Evolutionary conservation across 2,888 invertebrate genomes (phyloP), one percentile per base, ranked within the genome.

Genomic region (Eupithecia centaureata): DNA sequence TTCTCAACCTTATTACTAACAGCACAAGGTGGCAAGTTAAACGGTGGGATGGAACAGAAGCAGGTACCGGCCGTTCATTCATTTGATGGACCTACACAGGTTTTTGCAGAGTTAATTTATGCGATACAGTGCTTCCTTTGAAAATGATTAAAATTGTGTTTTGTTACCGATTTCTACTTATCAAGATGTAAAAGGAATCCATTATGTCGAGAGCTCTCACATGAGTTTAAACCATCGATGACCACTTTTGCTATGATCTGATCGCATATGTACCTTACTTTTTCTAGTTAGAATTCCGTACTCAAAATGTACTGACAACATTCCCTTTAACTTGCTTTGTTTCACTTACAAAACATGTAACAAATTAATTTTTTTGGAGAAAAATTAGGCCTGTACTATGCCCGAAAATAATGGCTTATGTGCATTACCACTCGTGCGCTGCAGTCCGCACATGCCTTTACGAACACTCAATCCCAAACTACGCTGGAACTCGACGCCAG

Each of bases 1-100:
- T 59, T 52, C 54, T 68, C 57, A 52, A 71, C 67, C 68, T 66
- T 68, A 66, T 62, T 56, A n/a, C 61, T 52, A 47, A 32, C 25
- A 25, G 22, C 27, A 61, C 56, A 70, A 64, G 64, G 64, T 67
- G 61, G 22, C 33, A 22, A 58, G 33, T 63, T 8, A 22, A 67
- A 42, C 22, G 33, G 15, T 7, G 12, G 33, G 15, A 52, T 47
- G 27, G n/a, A 27, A 15, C 13, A 30, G 33, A 25, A 47, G 18
- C 62, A 63, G 51, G 56, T 63, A 56, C 32, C 15, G 56, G 28
- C 59, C 59, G 33, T 67, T 64, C 42, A 59, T 64, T 64, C 52
- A 30, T 30, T 58, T 58, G 65, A 64, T 63, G 59, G 54, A 63
- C 35, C 18, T 47, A 47, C 32, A 38, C 28, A 54, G n/a, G 22